These are phyloP conservation scores for Nycticryphes semicollaris DNA, from an alignment of 2,113 vertebrate species.

Conservation along the genomic window DNA sequence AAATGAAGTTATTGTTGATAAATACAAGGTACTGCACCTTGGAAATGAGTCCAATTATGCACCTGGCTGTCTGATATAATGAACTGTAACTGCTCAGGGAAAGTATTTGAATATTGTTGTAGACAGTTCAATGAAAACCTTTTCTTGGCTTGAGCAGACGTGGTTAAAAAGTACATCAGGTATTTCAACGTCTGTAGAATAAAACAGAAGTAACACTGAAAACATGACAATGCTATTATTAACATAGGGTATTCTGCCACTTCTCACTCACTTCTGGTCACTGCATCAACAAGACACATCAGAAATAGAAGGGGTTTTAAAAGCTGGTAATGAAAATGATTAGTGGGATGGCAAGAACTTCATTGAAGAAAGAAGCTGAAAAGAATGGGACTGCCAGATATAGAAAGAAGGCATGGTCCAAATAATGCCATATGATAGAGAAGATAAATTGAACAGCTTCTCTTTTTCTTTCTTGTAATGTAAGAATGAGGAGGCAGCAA, in stretches of 20 bases:
- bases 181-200: neutral
- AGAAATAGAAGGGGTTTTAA: neutral
- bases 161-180: neutral
- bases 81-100: slow-evolving; percentile 5
- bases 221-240: neutral
- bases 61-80: neutral
- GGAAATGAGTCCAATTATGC: slow-evolving; percentile 23
- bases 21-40: slow-evolving; percentile 1
- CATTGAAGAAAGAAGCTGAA: neutral
- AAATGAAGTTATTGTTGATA: slow-evolving; percentile 45
- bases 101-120: neutral
- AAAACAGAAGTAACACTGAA: neutral
- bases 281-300: neutral
- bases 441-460: neutral
- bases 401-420: neutral
- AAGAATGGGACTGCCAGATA: neutral
- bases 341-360: neutral
- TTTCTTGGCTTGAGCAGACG: neutral
- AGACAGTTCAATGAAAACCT: neutral
- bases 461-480: neutral
- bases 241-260: neutral
- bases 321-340: neutral
- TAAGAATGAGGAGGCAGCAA: neutral
- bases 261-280: neutral
- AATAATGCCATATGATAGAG: neutral